Evolutionary conservation across 2,113 vertebrate genomes (phyloP), one percentile per base, ranked within the genome.

Genomic region (Rhizomys pruinosus): DNA sequence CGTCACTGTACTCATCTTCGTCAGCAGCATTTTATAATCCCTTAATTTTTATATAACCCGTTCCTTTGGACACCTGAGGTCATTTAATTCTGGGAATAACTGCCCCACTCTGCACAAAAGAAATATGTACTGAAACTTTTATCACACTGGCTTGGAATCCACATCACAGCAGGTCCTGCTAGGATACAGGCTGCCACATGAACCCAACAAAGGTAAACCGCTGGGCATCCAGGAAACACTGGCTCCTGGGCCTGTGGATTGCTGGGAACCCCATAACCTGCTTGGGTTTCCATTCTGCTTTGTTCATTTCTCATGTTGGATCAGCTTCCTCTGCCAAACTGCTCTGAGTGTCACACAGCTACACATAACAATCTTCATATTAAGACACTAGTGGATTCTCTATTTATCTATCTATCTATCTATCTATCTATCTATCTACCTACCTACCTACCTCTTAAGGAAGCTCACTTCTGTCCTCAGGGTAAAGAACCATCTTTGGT

Each of bases 1-100:
- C 42, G 16, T 68, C 29, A 71, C 6, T 20, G 27, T 59, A 11
- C 73, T 66, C 42, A 34, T 2, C 10, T 4, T 25, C n/a, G 5
- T 52, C 57, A 66, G 20, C 10, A 2, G n/a, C 72, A 39, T 59
- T 37, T 79, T 57, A 61, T 34, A 52, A 92, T 77, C 13, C 6
- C 32, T 92, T 19, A 42, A 39, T 55, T 73, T 89, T 80, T 73
- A 92, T 89, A 86, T 59, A 92, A 86, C 90, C 1, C 37, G 34
- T 92, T 84, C 74, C 69, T 76, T 95, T 22, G 82, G 82, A 73
- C 25, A 80, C 27, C 69, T 19, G 19, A 6, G 68, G 39, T 77
- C 72, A 77, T 19, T 76, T 84, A 87, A 87, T 89, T 84, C 37
- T 87, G 39, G 77, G 52, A 74, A 59, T 39, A 73, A 73, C 34